These are phyloP conservation scores for Acrocephalus arundinaceus DNA, from an alignment of 2,113 vertebrate species.

Conservation along the genomic window DNA sequence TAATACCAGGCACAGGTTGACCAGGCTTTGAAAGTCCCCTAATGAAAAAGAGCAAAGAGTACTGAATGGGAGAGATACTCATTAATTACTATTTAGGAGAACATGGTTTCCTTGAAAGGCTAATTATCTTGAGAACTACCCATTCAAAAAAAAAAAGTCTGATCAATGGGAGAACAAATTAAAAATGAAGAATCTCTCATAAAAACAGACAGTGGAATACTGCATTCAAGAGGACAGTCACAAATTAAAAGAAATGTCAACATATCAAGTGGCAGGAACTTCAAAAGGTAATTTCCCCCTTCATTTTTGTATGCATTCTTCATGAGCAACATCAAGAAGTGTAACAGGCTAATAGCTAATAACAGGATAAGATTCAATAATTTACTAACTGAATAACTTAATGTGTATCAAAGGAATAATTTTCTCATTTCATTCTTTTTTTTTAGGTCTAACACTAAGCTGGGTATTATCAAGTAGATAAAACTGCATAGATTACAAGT, in stretches of 20 bases:
- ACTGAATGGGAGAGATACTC: neutral
- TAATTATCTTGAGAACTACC: slow-evolving; percentile 21
- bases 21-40: neutral
- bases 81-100: slow-evolving; percentile 3
- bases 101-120: neutral
- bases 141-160: neutral
- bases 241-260: slow-evolving; percentile 56
- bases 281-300: slow-evolving; percentile 29
- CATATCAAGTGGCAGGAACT: slow-evolving; percentile 20
- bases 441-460: slow-evolving; percentile 18
- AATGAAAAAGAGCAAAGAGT: neutral
- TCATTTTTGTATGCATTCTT: slow-evolving; percentile 22
- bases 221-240: slow-evolving; percentile 11
- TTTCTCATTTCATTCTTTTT: slow-evolving; percentile 18
- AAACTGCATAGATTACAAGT: neutral
- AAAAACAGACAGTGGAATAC: neutral
- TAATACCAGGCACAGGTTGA: neutral
- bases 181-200: slow-evolving; percentile 2
- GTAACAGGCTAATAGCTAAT: slow-evolving; percentile 54
- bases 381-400: slow-evolving; percentile 56
- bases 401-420: slow-evolving; percentile 51
- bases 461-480: slow-evolving; percentile 5
- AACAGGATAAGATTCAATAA: slow-evolving; percentile 41
- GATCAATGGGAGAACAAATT: slow-evolving; percentile 26
- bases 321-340: slow-evolving; percentile 46